Conservation (phyloP, 2,113 vertebrate species). For the Tinamus guttatus region DNA sequence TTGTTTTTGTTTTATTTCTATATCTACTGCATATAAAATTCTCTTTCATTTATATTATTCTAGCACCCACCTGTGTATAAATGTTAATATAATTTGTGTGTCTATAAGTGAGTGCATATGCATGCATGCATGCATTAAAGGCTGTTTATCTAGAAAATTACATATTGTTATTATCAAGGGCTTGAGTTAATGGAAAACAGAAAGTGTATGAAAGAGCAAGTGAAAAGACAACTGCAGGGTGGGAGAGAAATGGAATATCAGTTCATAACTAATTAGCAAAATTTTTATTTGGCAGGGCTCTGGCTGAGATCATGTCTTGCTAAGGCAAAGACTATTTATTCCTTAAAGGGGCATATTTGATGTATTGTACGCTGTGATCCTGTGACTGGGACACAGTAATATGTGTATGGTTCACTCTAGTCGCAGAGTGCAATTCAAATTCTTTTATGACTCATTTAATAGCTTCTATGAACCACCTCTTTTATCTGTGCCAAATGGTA, state of each 20-base stretch:
- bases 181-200: background rate
- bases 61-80: background rate
- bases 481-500: slow-evolving; percentile 30
- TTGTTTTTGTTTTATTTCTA: background rate
- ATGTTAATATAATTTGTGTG: background rate
- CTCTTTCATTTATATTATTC: background rate
- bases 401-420: background rate
- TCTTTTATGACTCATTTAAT: slow-evolving; percentile 49
- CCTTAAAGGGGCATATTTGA: slow-evolving; percentile 1
- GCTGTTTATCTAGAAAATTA: background rate
- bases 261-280: background rate
- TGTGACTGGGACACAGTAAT: background rate
- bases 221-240: background rate
- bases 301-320: background rate
- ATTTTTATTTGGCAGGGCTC: background rate
- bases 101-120: background rate
- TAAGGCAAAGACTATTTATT: background rate
- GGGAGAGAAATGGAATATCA: background rate
- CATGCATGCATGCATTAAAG: background rate
- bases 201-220: background rate
- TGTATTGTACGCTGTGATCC: background rate
- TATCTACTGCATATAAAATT: background rate
- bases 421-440: slow-evolving; percentile 18
- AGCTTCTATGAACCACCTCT: background rate
- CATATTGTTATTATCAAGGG: background rate